phyloP scores from a whole-genome alignment of 2,888 invertebrate genomes.

The Frankliniella intonsa region DNA sequence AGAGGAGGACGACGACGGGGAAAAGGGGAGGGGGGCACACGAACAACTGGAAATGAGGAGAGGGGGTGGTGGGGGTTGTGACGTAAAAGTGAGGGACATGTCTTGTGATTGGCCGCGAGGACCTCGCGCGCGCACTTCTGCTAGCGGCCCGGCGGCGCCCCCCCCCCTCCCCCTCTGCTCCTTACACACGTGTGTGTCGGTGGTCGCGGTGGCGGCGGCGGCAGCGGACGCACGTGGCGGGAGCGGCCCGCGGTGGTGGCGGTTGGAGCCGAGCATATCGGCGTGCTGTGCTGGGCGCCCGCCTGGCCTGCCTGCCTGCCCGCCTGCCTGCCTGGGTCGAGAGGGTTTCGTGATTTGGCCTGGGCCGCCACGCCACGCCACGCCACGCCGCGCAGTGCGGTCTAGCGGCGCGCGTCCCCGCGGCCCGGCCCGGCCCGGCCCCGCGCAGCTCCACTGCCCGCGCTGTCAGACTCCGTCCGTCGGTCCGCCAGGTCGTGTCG shows the following conservation, averaged over 20 bases:
- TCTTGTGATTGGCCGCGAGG: background rate
- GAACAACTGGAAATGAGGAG: background rate
- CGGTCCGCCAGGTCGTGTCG: too few relatives aligned
- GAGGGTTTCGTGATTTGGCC: constrained; percentile 18
- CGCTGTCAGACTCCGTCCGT: too few relatives aligned
- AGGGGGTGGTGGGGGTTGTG: background rate
- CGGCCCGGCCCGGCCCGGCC: background rate
- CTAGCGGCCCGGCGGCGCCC: background rate
- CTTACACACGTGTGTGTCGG: background rate
- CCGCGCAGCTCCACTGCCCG: background rate
- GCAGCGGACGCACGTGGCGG: background rate
- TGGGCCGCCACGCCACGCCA: too few relatives aligned
- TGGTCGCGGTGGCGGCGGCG: background rate
- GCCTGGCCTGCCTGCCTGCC: too few relatives aligned
- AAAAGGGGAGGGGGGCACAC: background rate
- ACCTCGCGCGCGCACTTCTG: background rate
- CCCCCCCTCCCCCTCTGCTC: background rate
- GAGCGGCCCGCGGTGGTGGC: background rate
- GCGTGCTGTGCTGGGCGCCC: too few relatives aligned
- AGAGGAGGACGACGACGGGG: background rate
- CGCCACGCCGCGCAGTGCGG: too few relatives aligned
- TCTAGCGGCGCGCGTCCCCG: background rate
- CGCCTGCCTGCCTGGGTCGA: background rate
- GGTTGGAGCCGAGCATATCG: background rate
- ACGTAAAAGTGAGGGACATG: background rate